Percentiles rank a stretch among this genome's conserved stretches.
Evolutionary conservation across 2,888 invertebrate genomes (phyloP).

Genomic region (Rhagophthalmus giganteus): DNA sequence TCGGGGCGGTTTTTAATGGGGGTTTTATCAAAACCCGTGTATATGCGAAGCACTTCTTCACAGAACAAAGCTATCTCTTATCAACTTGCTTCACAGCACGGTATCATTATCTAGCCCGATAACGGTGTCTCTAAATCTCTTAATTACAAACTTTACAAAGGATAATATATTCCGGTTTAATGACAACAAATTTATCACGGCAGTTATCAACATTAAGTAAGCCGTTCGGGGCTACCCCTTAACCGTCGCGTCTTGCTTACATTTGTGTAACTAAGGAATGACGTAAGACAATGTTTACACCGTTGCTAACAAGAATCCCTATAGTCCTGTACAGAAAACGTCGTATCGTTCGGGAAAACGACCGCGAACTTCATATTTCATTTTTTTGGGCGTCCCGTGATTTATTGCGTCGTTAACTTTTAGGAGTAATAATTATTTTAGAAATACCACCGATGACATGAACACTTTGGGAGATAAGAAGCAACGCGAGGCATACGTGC

Average conservation of each 20-base stretch:
- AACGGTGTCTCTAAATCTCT: constrained; percentile 39
- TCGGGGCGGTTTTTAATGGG: constrained; percentile 25
- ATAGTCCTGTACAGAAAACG: no score
- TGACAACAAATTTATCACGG: constrained; percentile 44
- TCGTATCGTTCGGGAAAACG: no score
- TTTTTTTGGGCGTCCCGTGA: not conserved
- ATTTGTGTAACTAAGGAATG: not conserved
- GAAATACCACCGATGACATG: constrained; percentile 9
- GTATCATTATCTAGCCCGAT: constrained; percentile 25
- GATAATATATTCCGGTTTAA: constrained; percentile 40
- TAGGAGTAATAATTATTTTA: constrained; percentile 5
- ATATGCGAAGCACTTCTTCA: constrained; percentile 20
- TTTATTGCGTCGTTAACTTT: constrained; percentile 10
- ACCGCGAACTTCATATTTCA: not conserved
- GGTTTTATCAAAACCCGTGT: constrained; percentile 17
- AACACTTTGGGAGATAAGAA: constrained; percentile 5
- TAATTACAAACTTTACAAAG: constrained; percentile 40
- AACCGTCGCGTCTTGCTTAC: constrained; percentile 7
- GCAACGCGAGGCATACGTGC: constrained; percentile 4
- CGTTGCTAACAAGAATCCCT: no score
- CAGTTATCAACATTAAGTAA: constrained; percentile 38
- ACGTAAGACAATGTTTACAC: no score
- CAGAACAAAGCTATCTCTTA: constrained; percentile 20
- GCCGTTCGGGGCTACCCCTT: constrained; percentile 22
- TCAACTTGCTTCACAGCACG: constrained; percentile 10